Evolutionary conservation across 2,113 vertebrate species (phyloP).

Genomic region (Aphelocoma coerulescens): DNA sequence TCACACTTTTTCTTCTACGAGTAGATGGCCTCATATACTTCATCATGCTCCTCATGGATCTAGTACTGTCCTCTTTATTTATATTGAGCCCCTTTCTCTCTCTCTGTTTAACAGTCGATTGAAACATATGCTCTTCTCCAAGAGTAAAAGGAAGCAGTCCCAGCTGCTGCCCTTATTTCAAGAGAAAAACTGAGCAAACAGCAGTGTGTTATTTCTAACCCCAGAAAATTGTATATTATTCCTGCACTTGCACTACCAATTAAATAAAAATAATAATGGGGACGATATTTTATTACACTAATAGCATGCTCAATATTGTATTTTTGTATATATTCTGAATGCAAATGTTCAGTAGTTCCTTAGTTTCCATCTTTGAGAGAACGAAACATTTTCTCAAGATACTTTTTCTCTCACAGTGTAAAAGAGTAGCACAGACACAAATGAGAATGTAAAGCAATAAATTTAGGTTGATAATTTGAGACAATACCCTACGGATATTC

Average conservation of each 20-base stretch:
- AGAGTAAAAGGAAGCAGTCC: background rate
- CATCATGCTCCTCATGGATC: background rate
- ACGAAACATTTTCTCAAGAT: background rate
- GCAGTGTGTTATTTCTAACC: background rate
- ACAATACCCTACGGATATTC: background rate
- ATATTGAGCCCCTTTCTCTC: background rate
- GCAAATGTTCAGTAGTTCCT: background rate
- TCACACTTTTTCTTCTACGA: background rate
- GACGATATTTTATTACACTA: background rate
- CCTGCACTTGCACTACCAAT: background rate
- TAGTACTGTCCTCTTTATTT: background rate
- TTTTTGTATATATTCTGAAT: background rate
- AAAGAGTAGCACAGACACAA: background rate
- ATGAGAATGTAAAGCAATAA: background rate
- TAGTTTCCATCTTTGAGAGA: background rate
- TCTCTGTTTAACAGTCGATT: background rate
- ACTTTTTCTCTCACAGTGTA: background rate
- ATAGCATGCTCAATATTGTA: background rate
- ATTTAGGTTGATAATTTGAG: background rate
- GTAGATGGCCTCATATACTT: background rate
- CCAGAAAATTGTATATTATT: background rate
- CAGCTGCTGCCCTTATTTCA: background rate
- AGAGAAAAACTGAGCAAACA: background rate
- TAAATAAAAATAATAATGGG: background rate
- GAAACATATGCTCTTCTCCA: background rate